Base-by-base conservation (phyloP, 1,140 invertebrate genomes). In the Pissodes strobi region DNA sequence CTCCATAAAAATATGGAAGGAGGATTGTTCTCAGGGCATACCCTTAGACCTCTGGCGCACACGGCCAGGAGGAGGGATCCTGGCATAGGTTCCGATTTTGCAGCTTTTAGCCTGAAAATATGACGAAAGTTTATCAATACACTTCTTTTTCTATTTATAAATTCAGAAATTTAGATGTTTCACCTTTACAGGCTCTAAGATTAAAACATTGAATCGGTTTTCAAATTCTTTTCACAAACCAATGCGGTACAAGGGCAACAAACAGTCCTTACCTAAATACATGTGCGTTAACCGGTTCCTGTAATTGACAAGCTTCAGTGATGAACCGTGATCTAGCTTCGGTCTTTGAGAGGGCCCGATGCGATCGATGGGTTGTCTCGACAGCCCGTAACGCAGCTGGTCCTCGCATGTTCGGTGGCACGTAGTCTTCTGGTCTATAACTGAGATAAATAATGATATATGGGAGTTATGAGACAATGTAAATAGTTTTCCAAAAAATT, bases 241-340 rank as follows among this genome's bases (percentile, higher is more conserved):
- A 6, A 30, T 30, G 27, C 5, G 4, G 5, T 6, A 6, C 27
- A 12, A 30, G 5, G 5, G 12, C 12, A 48, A 48, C 13, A 48
- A 25, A 48, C 4, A 48, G 19, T 18, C 0, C 48, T 55, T 56
- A 69, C 68, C 68, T 65, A 60, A 95, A 97, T 48, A 96, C 85
- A 79, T 97, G 95, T 34, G 95, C 88, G 81, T 96, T 97, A 72
- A 94, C 88, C 71, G 93, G 92, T 69, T 93, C 91, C 66, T 93
- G 90, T 48, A 90, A 79, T 51, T 87, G 83, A 71, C 92, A 92
- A 38, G 94, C 91, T 81, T 97, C 93, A 67, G 90, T 86, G 72
- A 97, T 94, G 78, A 92, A 97, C 66, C 90, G 86, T 18, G 87
- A 79, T 74, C 96, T 87, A 17, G 94, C 93, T 74, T 94, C 90